Evolutionary conservation across 2,797 vertebrate species (phyloP).

Genomic region (Smutsia gigantea): DNA sequence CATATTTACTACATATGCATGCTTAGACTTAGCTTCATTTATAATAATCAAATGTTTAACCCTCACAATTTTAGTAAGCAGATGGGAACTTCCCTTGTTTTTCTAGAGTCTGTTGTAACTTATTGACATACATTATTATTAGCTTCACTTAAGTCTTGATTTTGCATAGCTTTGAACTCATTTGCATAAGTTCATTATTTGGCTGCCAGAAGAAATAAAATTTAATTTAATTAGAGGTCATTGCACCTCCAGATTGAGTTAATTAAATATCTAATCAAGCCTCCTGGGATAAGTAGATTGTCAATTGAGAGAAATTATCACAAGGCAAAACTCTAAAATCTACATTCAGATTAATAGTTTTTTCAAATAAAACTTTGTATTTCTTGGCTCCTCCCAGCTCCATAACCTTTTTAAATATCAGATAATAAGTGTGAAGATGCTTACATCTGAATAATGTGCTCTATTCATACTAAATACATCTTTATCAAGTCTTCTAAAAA

Average conservation of each 20-base stretch:
- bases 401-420: background rate
- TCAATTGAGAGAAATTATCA: conserved; percentile 60
- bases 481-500: conserved; percentile 38
- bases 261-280: conserved; percentile 85
- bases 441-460: background rate
- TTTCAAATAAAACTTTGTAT: conserved; percentile 6
- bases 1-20: background rate
- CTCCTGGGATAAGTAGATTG: conserved; percentile 76
- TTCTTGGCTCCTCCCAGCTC: background rate
- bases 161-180: conserved; percentile 72
- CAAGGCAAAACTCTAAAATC: conserved; percentile 33
- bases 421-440: background rate
- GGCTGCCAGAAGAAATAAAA: conserved; percentile 80
- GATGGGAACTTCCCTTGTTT: background rate
- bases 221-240: conserved; percentile 85
- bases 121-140: conserved; percentile 78
- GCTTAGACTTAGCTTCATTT: background rate
- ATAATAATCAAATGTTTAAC: background rate
- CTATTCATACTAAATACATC: background rate
- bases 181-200: conserved; percentile 83
- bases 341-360: conserved; percentile 42
- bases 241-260: conserved; percentile 79
- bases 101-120: conserved; percentile 5
- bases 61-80: background rate
- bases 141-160: conserved; percentile 71